phyloP scores from a whole-genome alignment of 37 sponge, comb jelly and placozoan species.

The Agelas oroides region DNA sequence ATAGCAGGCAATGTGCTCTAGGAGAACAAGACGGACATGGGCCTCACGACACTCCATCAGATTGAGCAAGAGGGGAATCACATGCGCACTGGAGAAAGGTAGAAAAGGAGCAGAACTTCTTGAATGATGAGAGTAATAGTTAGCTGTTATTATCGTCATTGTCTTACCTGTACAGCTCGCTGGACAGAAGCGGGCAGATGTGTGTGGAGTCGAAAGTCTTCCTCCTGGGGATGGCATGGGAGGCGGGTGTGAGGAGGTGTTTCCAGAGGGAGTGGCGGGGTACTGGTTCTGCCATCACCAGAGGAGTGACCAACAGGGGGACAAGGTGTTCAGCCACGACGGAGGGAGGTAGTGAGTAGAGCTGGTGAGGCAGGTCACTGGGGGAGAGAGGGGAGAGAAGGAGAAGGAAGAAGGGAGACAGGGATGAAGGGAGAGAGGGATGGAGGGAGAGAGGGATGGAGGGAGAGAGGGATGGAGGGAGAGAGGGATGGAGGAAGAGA shows the following conservation, averaged over 20 bases:
- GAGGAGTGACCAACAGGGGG: constrained; percentile 57
- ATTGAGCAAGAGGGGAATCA: constrained; percentile 51
- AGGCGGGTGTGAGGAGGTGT: constrained; percentile 47
- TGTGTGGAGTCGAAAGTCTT: constrained; percentile 4
- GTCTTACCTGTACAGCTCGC: constrained; percentile 50
- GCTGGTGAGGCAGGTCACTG: not conserved
- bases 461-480: not conserved
- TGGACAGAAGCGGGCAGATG: constrained; percentile 36
- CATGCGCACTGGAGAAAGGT: constrained; percentile 28
- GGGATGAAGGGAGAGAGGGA: not conserved
- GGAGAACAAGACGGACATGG: constrained; percentile 58
- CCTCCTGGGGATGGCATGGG: constrained; percentile 1
- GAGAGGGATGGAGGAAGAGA: too few relatives aligned
- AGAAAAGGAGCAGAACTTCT: not conserved
- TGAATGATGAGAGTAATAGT: too few relatives aligned
- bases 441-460: too few relatives aligned
- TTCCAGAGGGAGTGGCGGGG: constrained; percentile 43
- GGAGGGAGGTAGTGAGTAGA: constrained; percentile 42
- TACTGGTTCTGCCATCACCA: constrained; percentile 56
- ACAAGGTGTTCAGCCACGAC: constrained; percentile 60
- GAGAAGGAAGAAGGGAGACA: not conserved
- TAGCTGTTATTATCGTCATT: too few relatives aligned
- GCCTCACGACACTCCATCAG: constrained; percentile 50
- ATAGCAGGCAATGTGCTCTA: constrained; percentile 45
- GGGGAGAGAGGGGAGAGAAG: not conserved